A percentile compares a stretch with the other conserved stretches of the same genome.
Evolutionary conservation across 2,113 vertebrate species (phyloP).

Genomic region (Climacteris rufus): DNA sequence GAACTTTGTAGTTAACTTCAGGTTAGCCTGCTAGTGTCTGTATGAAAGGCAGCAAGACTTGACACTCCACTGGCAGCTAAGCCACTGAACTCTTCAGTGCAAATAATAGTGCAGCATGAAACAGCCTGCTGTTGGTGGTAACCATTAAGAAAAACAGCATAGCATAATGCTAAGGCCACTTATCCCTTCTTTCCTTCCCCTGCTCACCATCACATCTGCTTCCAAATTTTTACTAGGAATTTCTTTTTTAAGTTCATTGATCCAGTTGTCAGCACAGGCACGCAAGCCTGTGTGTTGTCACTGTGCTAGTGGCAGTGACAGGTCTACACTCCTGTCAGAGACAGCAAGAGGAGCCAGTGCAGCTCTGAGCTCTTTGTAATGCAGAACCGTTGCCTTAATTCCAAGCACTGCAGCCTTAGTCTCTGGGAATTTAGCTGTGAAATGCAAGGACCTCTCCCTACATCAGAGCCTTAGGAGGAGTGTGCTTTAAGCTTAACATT

Average conservation of each 20-base stretch:
- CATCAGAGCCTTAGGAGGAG: background rate
- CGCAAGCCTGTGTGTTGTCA: background rate
- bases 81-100: background rate
- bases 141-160: fast-evolving
- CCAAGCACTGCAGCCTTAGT: background rate
- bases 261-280: background rate
- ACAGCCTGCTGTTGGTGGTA: background rate
- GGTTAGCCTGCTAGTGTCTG: background rate
- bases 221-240: background rate
- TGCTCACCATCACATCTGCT: background rate
- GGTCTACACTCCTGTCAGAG: background rate
- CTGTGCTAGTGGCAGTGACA: background rate
- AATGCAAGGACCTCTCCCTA: background rate
- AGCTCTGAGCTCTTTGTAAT: background rate
- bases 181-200: background rate
- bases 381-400: background rate
- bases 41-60: background rate
- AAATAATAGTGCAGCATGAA: background rate
- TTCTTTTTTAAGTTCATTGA: background rate
- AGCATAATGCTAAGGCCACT: background rate
- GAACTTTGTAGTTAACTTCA: background rate
- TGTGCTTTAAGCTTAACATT: background rate
- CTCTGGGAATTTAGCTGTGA: background rate
- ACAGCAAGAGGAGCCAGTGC: background rate
- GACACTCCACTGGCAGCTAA: background rate